Conservation (phyloP, 2,113 vertebrate species). For the Periophthalmus modestus region DNA sequence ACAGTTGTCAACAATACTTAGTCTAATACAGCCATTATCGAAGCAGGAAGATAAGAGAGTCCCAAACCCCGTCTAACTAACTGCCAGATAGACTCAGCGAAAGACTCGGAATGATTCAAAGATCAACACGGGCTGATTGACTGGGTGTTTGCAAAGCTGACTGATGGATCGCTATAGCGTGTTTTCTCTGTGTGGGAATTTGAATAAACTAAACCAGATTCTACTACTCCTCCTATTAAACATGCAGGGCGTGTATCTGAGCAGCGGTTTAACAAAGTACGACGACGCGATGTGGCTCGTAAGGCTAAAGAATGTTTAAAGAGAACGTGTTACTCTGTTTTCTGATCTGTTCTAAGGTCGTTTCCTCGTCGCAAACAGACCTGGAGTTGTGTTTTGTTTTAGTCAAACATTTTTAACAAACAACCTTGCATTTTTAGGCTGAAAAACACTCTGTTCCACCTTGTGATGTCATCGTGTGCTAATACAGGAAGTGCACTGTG, state of each 20-base stretch:
- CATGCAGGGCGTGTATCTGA: not conserved
- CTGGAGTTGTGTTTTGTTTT: too few species aligned
- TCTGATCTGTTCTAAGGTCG: too few species aligned
- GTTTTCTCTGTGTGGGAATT: not conserved
- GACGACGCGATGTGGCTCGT: not conserved
- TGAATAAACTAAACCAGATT: slow-evolving; percentile 3
- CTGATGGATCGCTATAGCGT: not conserved
- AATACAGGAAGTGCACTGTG: too few species aligned
- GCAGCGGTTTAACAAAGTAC: not conserved
- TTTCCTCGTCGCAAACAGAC: too few species aligned
- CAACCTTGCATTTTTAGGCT: too few species aligned
- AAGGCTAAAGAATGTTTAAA: too few species aligned
- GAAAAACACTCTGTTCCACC: too few species aligned
- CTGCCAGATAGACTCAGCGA: slow-evolving; percentile 36
- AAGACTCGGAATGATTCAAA: slow-evolving; percentile 29
- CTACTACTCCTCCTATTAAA: not conserved
- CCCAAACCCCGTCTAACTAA: slow-evolving; percentile 41
- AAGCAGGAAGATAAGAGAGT: slow-evolving; percentile 51
- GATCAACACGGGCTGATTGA: slow-evolving; percentile 14
- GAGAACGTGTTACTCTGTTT: too few species aligned
- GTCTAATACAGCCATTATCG: slow-evolving; percentile 60
- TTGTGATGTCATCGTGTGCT: too few species aligned
- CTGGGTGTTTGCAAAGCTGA: slow-evolving; percentile 10
- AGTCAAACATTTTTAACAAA: too few species aligned
- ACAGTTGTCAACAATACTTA: slow-evolving; percentile 62